A percentile compares a stretch with the other conserved stretches of the same genome.
phyloP scores from a whole-genome alignment of 2,797 vertebrate species.

The Decapterus maruadsi region DNA sequence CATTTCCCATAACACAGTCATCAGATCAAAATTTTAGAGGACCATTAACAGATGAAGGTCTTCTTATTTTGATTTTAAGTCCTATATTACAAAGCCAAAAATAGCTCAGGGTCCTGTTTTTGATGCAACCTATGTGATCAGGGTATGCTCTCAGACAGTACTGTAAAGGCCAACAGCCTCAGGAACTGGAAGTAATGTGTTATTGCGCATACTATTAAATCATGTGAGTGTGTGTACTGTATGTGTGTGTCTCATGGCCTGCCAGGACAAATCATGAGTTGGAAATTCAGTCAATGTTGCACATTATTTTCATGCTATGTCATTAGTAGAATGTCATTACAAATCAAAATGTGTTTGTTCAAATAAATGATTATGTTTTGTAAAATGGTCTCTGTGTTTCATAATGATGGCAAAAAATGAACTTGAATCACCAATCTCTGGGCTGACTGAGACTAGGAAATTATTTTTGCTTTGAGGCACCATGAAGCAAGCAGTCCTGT shows the following conservation, averaged over 20 bases:
- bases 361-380: constrained; percentile 69
- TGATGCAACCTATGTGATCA: not conserved
- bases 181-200: constrained; percentile 22
- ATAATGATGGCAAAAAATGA: not conserved
- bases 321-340: constrained; percentile 13
- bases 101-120: not conserved
- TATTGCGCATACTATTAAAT: constrained; percentile 17
- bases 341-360: constrained; percentile 57
- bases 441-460: not conserved
- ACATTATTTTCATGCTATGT: constrained; percentile 56
- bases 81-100: not conserved
- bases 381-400: constrained; percentile 28
- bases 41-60: not conserved
- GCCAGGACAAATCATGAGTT: constrained; percentile 41
- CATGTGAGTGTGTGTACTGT: constrained; percentile 8
- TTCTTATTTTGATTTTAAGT: not conserved
- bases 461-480: not conserved
- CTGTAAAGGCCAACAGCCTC: constrained; percentile 10
- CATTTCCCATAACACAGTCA: not conserved
- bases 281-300: constrained; percentile 66
- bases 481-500: rapidly evolving
- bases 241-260: not conserved
- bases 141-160: constrained; percentile 1
- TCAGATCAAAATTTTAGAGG: not conserved
- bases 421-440: not conserved